phyloP scores from a whole-genome alignment of 2,113 vertebrate genomes.

The Labrus mixtus region DNA sequence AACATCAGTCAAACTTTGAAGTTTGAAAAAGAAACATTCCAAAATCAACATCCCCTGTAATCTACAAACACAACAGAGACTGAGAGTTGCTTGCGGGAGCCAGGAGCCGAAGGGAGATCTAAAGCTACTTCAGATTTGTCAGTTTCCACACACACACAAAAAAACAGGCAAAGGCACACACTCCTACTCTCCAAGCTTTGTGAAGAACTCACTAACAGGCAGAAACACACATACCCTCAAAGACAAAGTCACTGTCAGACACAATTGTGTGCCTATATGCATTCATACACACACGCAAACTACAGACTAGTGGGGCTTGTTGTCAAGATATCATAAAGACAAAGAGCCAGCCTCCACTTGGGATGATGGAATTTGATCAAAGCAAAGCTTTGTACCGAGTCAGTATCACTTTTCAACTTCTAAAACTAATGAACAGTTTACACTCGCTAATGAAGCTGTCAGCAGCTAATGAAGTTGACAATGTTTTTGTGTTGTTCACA shows the following conservation, averaged over 20 bases:
- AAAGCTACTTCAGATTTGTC: constrained; percentile 74
- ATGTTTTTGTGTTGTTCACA: constrained; percentile 64
- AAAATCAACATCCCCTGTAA: constrained; percentile 77
- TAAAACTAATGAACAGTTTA: constrained; percentile 73
- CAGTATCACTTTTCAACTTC: constrained; percentile 70
- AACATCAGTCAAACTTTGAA: constrained; percentile 79
- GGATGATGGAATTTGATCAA: constrained; percentile 70
- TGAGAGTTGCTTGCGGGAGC: constrained; percentile 62
- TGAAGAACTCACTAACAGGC: constrained; percentile 40
- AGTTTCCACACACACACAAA: constrained; percentile 54
- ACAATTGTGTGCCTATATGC: constrained; percentile 44
- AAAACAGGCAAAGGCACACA: constrained; percentile 18
- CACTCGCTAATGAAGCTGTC: constrained; percentile 65
- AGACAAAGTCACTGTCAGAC: constrained; percentile 45
- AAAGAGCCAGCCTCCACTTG: constrained; percentile 64
- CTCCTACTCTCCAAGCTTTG: constrained; percentile 40
- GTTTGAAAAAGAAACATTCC: constrained; percentile 64
- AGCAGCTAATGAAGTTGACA: constrained; percentile 56
- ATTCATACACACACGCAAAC: constrained; percentile 36
- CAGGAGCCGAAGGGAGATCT: constrained; percentile 64
- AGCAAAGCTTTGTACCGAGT: constrained; percentile 76
- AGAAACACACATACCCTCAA: constrained; percentile 13
- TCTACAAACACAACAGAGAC: constrained; percentile 77
- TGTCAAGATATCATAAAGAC: constrained; percentile 74
- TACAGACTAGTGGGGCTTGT: constrained; percentile 64